A percentile compares a stretch with the other conserved stretches of the same genome.
phyloP scores from a whole-genome alignment of 2,888 invertebrate species.

The Rhorus exstirpatorius region DNA sequence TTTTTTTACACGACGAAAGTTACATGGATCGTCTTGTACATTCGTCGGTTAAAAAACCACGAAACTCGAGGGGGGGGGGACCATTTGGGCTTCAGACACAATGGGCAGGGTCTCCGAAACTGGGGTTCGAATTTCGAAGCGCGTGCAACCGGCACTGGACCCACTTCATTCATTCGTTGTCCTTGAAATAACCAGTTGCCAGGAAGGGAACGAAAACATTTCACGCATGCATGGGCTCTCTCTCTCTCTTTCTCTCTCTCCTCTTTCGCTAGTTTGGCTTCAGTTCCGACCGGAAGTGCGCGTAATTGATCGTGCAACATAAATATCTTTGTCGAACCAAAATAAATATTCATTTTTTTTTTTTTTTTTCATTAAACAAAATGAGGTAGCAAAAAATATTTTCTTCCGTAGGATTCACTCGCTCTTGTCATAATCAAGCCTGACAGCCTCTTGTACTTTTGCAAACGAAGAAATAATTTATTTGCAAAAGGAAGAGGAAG shows the following conservation, averaged over 20 bases:
- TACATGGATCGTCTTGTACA: too few species aligned
- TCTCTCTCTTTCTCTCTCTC: neutral
- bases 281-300: conserved; percentile 48
- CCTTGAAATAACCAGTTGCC: conserved; percentile 63
- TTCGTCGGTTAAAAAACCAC: neutral
- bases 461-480: neutral
- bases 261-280: neutral
- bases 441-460: too few species aligned
- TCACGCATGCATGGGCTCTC: neutral
- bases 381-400: too few species aligned
- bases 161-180: conserved; percentile 30
- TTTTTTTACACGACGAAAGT: too few species aligned
- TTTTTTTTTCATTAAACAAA: too few species aligned
- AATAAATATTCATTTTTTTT: neutral
- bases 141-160: conserved; percentile 23
- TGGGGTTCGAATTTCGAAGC: conserved; percentile 19
- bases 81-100: neutral
- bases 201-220: conserved; percentile 30
- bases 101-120: neutral
- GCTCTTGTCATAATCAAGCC: too few species aligned
- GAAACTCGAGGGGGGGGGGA: neutral
- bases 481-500: too few species aligned
- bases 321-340: neutral
- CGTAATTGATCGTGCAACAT: neutral
- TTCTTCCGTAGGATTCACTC: too few species aligned